phyloP scores from a whole-genome alignment of 2,888 invertebrate genomes.

The Phortica okadai region DNA sequence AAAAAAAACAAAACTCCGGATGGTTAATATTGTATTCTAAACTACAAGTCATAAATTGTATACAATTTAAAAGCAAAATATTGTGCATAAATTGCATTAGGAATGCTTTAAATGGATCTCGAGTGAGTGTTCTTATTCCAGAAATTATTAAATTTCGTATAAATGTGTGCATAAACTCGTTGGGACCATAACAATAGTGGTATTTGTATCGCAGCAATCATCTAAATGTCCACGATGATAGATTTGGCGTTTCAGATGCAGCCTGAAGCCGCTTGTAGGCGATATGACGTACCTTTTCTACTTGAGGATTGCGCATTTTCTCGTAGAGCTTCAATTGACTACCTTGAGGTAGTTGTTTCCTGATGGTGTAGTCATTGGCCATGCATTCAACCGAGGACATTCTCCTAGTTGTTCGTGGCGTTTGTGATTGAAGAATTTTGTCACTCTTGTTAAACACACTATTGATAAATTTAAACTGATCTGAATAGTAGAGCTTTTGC shows the following conservation, averaged over 20 bases:
- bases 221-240: too few species aligned
- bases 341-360: too few species aligned
- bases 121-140: not conserved
- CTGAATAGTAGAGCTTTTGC: conserved; percentile 43
- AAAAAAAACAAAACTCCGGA: not conserved
- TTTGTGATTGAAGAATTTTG: not conserved
- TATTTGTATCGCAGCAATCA: too few species aligned
- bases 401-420: not conserved
- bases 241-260: not conserved
- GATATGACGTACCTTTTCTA: not conserved
- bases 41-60: conserved; percentile 11
- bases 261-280: not conserved
- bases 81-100: conserved; percentile 14
- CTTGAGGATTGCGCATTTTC: not conserved
- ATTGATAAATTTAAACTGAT: conserved; percentile 48
- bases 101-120: conserved; percentile 6
- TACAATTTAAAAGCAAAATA: conserved; percentile 1
- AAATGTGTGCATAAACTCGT: too few species aligned
- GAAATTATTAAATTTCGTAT: too few species aligned
- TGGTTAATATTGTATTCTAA: not conserved
- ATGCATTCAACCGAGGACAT: not conserved
- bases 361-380: not conserved
- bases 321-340: not conserved
- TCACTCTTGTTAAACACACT: not conserved
- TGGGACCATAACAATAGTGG: too few species aligned